Evolutionary conservation across 1,140 invertebrate species (phyloP).

Genomic region (Myzus persicae): DNA sequence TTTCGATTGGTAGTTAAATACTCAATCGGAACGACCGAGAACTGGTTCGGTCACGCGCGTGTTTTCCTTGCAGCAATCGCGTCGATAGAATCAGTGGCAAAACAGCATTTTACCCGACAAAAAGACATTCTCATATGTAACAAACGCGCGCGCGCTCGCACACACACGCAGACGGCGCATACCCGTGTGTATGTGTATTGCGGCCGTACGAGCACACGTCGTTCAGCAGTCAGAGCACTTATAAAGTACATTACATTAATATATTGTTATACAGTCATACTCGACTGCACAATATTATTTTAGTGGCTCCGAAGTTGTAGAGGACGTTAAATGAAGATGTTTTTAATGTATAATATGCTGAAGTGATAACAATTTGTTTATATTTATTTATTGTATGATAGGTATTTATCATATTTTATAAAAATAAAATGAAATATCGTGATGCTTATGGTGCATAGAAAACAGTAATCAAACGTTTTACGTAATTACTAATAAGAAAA

Average conservation of each 20-base stretch:
- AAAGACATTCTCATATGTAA: conserved; percentile 36
- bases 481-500: no score
- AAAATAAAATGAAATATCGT: background rate
- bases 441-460: no score
- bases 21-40: conserved; percentile 30
- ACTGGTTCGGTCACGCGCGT: conserved; percentile 48
- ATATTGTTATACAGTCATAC: background rate
- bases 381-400: background rate
- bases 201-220: background rate
- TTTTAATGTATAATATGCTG: background rate
- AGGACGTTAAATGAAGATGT: background rate
- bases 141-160: background rate
- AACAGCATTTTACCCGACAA: conserved; percentile 45
- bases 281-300: no score
- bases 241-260: background rate
- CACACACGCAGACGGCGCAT: background rate
- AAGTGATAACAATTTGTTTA: no score
- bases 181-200: background rate
- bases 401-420: background rate
- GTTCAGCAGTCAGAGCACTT: background rate
- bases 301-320: background rate
- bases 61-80: conserved; percentile 34
- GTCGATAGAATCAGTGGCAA: conserved; percentile 37
- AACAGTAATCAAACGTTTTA: no score
- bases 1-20: conserved; percentile 37